Percentiles rank a stretch among this genome's conserved stretches.
phyloP scores from a whole-genome alignment of 1,140 invertebrate species.

The Drosophila nigromelanica region DNA sequence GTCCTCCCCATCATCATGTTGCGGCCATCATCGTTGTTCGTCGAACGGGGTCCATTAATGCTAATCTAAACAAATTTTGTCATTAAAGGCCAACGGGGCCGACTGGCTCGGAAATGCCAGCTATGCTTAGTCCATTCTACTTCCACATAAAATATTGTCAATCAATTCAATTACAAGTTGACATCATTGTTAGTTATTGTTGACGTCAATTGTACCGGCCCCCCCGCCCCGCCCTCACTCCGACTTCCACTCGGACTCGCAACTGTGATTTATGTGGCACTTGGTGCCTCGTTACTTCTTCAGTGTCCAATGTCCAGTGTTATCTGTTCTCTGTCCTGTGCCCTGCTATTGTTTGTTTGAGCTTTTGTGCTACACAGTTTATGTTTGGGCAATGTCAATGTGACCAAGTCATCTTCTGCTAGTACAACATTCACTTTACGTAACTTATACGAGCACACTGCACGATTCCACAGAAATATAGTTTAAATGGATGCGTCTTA shows the following conservation, averaged over 20 bases:
- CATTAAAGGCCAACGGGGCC: constrained; percentile 61
- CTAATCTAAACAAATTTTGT: constrained; percentile 83
- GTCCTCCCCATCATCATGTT: constrained; percentile 12
- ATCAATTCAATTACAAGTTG: constrained; percentile 84
- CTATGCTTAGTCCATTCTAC: constrained; percentile 28
- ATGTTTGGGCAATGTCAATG: constrained; percentile 1
- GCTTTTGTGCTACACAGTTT: constrained; percentile 15
- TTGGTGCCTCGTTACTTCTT: constrained; percentile 35
- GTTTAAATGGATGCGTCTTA: too few relatives aligned
- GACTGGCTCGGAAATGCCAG: constrained; percentile 28
- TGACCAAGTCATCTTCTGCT: background rate
- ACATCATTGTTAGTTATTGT: constrained; percentile 83
- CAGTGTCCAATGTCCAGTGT: constrained; percentile 12
- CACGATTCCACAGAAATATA: background rate
- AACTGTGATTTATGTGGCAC: constrained; percentile 42
- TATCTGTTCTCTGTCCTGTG: background rate
- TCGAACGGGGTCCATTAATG: constrained; percentile 59
- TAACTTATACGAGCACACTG: background rate
- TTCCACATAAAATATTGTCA: constrained; percentile 83
- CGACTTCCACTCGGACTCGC: constrained; percentile 12
- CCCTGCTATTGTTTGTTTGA: constrained; percentile 9
- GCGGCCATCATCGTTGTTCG: constrained; percentile 22
- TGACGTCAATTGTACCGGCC: constrained; percentile 72
- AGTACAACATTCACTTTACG: too few relatives aligned
- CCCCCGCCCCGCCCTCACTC: constrained; percentile 10